Conservation (phyloP, 2,113 vertebrate species). For the Glaucomys volans region DNA sequence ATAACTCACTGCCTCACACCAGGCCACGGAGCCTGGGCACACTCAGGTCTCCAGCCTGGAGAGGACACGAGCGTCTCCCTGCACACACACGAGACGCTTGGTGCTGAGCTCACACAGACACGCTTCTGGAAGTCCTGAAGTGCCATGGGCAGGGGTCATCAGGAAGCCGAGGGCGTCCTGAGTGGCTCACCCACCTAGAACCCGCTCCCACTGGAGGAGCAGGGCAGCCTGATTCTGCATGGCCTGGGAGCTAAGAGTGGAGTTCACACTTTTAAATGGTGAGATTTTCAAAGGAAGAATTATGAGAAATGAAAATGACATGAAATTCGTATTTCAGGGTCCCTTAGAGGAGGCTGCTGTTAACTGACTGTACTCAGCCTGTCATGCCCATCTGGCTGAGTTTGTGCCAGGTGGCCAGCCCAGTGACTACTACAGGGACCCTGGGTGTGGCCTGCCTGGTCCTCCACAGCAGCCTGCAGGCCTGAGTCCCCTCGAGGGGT, state of each 20-base stretch:
- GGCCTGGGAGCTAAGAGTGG: background rate
- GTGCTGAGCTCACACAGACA: background rate
- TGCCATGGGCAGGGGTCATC: background rate
- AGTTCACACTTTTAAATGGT: background rate
- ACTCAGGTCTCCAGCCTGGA: background rate
- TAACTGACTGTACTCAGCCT: accelerated
- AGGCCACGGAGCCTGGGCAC: background rate
- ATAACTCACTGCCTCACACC: background rate
- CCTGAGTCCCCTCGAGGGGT: accelerated
- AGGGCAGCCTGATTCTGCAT: accelerated
- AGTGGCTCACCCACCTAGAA: background rate
- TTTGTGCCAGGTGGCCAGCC: accelerated
- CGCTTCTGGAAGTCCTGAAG: background rate
- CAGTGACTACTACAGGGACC: background rate
- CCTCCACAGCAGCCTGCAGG: background rate
- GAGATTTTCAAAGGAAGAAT: background rate
- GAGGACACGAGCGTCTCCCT: background rate
- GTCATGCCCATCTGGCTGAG: accelerated
- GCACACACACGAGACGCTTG: background rate
- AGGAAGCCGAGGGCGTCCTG: too few species aligned
- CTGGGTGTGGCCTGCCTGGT: accelerated
- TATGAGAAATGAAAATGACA: background rate
- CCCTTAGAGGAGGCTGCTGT: too few species aligned
- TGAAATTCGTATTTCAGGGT: too few species aligned
- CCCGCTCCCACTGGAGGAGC: background rate